Evolutionary conservation across 2,113 vertebrate species (phyloP), one percentile per base, ranked within the genome.

Genomic region (Thunnus thynnus): DNA sequence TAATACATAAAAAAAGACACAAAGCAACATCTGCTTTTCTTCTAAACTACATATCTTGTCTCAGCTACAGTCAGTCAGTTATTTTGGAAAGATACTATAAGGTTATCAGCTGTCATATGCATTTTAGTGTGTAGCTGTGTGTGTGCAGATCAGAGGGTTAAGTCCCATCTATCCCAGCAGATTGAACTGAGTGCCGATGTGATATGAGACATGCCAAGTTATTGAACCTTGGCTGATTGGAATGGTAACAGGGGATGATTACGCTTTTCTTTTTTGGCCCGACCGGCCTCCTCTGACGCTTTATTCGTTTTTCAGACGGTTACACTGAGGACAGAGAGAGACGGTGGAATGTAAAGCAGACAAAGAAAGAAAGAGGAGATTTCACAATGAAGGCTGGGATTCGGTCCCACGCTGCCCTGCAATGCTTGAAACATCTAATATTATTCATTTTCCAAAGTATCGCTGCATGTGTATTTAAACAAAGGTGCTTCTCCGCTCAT

Each of bases 191-290:
- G 80, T 52, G 36, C 54, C 66, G 80, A 79, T 88, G 87, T 72
- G 82, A 91, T 91, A 84, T 86, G 87, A 91, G 80, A 90, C 88
- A 85, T 75, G 81, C 55, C 77, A 75, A 79, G 79, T 88, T 88
- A 84, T 65, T 90, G 87, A 86, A 90, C 85, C 80, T 72, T n/a
- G 78, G 76, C 76, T 89, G 88, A 91, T 86, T 88, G 87, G 82
- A 41, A 88, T 76, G 80, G 84, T 86, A 91, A 89, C 82, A 30
- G 81, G 61, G 50, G 64, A 60, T 68, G 85, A 92, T 90, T 86
- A 82, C 72, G 74, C 89, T 85, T 71, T 87, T 82, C 74, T 76
- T 48, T 47, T 65, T 65, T 5, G 57, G 66, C 52, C 30, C 2
- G 60, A 46, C 69, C 60, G 32, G 22, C 18, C 56, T 27, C 17